These are phyloP conservation scores for Rhombomys opimus DNA, from an alignment of 2,113 vertebrate species.

Conservation along the genomic window DNA sequence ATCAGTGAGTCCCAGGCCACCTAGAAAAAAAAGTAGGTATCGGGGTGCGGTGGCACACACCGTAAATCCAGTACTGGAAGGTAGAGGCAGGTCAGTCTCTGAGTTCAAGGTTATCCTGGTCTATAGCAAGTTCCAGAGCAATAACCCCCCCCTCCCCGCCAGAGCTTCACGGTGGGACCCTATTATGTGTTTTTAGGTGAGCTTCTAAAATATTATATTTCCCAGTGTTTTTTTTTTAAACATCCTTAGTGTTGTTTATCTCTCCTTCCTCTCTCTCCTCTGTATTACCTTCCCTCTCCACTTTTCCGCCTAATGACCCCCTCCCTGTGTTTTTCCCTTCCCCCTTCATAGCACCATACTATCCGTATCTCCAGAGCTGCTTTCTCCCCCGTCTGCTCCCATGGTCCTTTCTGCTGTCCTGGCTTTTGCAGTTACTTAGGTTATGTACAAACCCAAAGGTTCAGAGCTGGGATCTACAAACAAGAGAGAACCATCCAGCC, in stretches of 20 bases:
- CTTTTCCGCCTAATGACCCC: not conserved
- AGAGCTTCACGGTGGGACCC: no score
- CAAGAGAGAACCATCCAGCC: not conserved
- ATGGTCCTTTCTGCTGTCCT: not conserved
- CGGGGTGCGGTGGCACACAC: not conserved
- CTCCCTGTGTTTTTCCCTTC: not conserved
- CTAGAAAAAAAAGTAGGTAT: no score
- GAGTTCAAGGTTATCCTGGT: not conserved
- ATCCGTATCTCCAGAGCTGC: not conserved
- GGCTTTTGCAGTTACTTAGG: not conserved
- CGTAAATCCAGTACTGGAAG: not conserved
- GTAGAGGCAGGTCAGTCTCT: not conserved
- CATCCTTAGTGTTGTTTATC: not conserved
- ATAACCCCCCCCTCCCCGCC: no score
- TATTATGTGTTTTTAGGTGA: not conserved
- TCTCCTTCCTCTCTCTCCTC: not conserved
- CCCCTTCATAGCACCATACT: not conserved
- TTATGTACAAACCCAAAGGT: not conserved
- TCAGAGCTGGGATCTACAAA: not conserved
- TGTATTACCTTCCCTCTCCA: accelerated
- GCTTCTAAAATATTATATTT: not conserved
- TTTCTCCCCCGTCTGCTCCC: not conserved
- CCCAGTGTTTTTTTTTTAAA: not conserved
- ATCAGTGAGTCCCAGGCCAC: not conserved
- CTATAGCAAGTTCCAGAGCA: no score